Base-by-base conservation (phyloP, 2,797 vertebrate genomes). In the Coluber constrictor region DNA sequence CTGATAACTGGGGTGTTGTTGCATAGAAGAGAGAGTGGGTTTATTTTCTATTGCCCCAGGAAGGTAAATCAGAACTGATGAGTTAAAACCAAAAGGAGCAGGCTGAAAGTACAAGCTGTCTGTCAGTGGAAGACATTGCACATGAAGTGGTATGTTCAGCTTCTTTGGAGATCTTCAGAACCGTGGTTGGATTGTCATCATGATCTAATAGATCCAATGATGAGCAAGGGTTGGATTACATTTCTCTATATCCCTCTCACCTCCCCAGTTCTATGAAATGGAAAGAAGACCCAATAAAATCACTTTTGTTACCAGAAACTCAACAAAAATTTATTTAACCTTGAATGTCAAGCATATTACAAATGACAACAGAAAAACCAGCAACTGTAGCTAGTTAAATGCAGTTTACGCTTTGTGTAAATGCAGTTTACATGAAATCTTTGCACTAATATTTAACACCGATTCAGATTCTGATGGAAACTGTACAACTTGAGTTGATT, bases 251-350 rank as follows among this genome's bases (percentile, higher is more conserved):
- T 23, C 74, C 20, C 20, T 25, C 20, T 37, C 37, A 83, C 2
- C 20, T 47, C 37, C 43, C 20, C 74, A 83, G 43, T 83, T 83
- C 43, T 83, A 47, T 83, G 20, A 43, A 57, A 93, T 89, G 87
- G 20, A 57, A 87, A 86, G 86, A 90, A 94, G 92, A 57, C 63
- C 92, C 89, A 1, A 3, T 86, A 92, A 66, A 86, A 90, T 27
- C 1, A 90, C 10, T 66, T 86, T 94, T 92, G 94, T 70, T 63
- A 79, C 9, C 87, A 94, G 92, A 29, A 94, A 23, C 86, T 94
- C 90, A 96, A 83, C 95, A 97, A 91, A 96, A 96, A 92, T 97
- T 97, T 97, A 97, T 97, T 98, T 95, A 93, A 96, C 95, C 97
- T 96, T 96, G 95, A 97, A 96, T 95, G 94, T 97, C 93, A 97